Evolutionary conservation across 2,797 vertebrate species (phyloP).

Genomic region (Sebastes taczanowskii): DNA sequence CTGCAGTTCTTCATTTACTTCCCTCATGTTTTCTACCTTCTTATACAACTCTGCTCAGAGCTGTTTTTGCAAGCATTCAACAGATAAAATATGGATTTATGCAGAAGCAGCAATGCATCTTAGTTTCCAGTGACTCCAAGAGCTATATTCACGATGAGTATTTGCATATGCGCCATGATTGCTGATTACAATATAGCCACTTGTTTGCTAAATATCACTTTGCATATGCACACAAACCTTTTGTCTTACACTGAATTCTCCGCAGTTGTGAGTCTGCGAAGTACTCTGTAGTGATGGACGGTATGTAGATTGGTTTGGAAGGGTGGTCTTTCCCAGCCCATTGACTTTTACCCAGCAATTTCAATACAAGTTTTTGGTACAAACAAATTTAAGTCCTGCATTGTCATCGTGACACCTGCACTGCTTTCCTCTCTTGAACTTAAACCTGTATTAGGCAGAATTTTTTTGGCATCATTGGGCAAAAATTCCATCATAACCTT

Average conservation of each 20-base stretch:
- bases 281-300: not conserved
- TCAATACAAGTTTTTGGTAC: not conserved
- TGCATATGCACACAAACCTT: not conserved
- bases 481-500: too few relatives aligned
- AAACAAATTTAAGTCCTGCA: not conserved
- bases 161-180: not conserved
- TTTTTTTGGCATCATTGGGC: too few relatives aligned
- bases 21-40: not conserved
- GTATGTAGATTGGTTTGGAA: not conserved
- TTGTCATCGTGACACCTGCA: not conserved
- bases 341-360: not conserved
- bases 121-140: not conserved
- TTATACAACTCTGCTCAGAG: not conserved
- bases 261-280: not conserved
- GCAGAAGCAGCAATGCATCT: not conserved
- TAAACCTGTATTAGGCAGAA: too few relatives aligned
- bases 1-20: not conserved
- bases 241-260: not conserved
- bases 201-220: not conserved
- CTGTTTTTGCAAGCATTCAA: constrained; percentile 15
- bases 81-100: constrained; percentile 6
- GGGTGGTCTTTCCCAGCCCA: not conserved
- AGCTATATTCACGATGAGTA: not conserved
- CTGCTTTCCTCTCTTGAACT: not conserved
- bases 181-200: not conserved